A percentile compares a stretch with the other conserved stretches of the same genome.
These are phyloP conservation scores for Neotoxoptera formosana DNA, from an alignment of 1,140 invertebrate genomes.

Conservation along the genomic window DNA sequence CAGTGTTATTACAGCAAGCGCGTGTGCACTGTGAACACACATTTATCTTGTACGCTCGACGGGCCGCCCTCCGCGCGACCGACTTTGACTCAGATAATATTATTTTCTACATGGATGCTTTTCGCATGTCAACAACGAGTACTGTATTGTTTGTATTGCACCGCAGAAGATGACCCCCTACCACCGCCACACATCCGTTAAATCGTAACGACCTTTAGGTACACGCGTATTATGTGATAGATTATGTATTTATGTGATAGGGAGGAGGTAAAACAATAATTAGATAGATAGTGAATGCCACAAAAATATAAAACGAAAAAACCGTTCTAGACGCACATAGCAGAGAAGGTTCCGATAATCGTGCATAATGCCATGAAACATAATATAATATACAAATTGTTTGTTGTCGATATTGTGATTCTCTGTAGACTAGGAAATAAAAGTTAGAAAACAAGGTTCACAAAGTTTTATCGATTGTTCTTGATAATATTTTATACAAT, in stretches of 20 bases:
- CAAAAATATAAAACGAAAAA: background rate
- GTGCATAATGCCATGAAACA: background rate
- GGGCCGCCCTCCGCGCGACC: background rate
- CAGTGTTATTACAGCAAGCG: background rate
- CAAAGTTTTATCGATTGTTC: background rate
- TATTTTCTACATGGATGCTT: background rate
- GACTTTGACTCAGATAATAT: background rate
- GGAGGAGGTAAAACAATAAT: background rate
- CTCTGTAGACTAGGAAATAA: background rate
- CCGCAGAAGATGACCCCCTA: too few species aligned
- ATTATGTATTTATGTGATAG: background rate
- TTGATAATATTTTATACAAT: background rate
- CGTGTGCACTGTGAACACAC: background rate
- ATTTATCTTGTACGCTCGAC: background rate
- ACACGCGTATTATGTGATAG: background rate
- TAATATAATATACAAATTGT: background rate
- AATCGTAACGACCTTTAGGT: background rate
- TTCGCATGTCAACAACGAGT: background rate
- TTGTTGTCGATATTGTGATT: background rate
- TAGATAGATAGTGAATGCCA: background rate
- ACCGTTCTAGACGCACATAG: background rate
- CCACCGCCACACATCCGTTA: background rate
- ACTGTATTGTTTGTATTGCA: background rate
- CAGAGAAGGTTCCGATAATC: background rate
- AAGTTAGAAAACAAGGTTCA: background rate